phyloP scores from a whole-genome alignment of 2,113 vertebrate species.

The Ictalurus punctatus region DNA sequence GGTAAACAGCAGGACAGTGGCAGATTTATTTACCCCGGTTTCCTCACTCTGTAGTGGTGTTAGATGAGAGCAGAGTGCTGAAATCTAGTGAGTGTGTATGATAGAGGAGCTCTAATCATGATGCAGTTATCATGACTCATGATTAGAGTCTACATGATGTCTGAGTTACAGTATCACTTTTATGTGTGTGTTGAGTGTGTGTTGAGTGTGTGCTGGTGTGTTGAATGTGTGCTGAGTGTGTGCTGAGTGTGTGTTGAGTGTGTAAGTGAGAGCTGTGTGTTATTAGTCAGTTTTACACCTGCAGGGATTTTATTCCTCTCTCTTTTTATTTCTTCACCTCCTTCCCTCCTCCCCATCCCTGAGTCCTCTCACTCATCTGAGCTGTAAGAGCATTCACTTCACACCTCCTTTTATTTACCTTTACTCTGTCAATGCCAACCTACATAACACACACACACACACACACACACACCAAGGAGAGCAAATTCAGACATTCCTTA shows the following conservation, averaged over 20 bases:
- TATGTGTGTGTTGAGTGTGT: neutral
- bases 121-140: too few species aligned
- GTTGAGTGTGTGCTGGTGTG: neutral
- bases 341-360: neutral
- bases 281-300: neutral
- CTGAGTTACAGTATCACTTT: too few species aligned
- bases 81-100: neutral
- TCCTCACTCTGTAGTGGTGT: neutral
- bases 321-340: neutral
- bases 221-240: neutral
- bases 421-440: constrained; percentile 69
- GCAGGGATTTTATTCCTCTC: neutral
- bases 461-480: neutral
- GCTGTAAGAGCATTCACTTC: constrained; percentile 71
- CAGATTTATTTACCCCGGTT: neutral
- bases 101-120: too few species aligned
- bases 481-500: constrained; percentile 38
- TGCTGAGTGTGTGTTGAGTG: neutral
- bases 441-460: constrained; percentile 59
- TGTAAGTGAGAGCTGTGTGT: constrained; percentile 36
- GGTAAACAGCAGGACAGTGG: neutral
- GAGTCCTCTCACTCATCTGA: constrained; percentile 58
- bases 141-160: too few species aligned
- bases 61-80: neutral
- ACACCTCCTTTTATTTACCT: constrained; percentile 79